Conservation (phyloP, 2,113 vertebrate genomes). For the Rhinopomastus cyanomelas region DNA sequence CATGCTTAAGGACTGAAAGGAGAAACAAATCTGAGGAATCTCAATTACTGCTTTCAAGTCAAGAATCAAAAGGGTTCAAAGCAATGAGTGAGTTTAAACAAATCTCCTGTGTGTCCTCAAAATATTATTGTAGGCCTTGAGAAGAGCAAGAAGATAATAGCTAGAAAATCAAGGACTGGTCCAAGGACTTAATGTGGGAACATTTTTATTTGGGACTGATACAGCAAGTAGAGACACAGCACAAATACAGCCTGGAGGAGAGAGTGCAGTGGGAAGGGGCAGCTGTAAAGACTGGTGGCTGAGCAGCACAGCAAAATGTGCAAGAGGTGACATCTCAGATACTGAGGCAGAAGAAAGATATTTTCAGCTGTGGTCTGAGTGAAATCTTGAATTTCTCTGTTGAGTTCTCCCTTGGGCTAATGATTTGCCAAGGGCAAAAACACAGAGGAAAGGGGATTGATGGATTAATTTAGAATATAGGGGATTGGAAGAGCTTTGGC, state of each 20-base stretch:
- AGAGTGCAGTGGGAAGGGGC: background rate
- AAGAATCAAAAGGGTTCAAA: background rate
- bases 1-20: background rate
- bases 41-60: slow-evolving; percentile 13
- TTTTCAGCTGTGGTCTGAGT: slow-evolving; percentile 25
- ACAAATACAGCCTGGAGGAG: background rate
- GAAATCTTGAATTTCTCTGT: slow-evolving; percentile 38
- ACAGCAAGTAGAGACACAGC: background rate
- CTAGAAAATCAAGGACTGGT: slow-evolving; percentile 27
- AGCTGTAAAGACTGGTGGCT: background rate
- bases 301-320: background rate
- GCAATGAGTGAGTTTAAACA: background rate
- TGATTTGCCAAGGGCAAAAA: slow-evolving; percentile 58
- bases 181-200: background rate
- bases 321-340: background rate
- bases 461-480: slow-evolving; percentile 51
- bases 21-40: slow-evolving; percentile 3
- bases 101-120: background rate
- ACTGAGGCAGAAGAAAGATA: background rate
- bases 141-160: background rate
- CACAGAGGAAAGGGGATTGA: slow-evolving; percentile 43
- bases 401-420: slow-evolving; percentile 31
- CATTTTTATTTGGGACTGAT: background rate
- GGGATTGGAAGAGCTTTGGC: slow-evolving; percentile 23
- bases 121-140: background rate